Evolutionary conservation across 2,797 vertebrate genomes (phyloP).

Genomic region (Sebastes steindachneri): DNA sequence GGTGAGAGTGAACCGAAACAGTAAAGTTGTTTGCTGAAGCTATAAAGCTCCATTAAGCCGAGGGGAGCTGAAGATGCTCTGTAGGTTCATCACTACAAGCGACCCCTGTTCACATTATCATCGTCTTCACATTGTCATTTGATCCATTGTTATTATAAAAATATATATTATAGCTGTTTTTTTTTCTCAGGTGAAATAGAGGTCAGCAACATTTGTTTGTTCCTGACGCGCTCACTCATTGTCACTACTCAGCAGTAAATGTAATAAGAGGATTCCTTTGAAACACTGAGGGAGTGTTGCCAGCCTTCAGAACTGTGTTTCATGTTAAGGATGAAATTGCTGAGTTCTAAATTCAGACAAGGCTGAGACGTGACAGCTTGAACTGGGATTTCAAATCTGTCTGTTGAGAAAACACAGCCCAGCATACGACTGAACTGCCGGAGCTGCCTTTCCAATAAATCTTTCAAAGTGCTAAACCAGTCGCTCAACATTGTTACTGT

Average conservation of each 20-base stretch:
- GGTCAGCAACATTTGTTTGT: constrained; percentile 14
- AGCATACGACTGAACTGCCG: not conserved
- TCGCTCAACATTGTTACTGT: constrained; percentile 28
- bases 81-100: not conserved
- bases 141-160: not conserved
- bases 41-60: not conserved
- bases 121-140: not conserved
- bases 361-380: constrained; percentile 28
- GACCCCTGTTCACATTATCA: not conserved
- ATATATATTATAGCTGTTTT: not conserved
- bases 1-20: too few relatives aligned
- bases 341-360: constrained; percentile 18
- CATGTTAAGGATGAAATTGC: constrained; percentile 17
- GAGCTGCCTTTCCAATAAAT: constrained; percentile 24
- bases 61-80: not conserved
- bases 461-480: constrained; percentile 22
- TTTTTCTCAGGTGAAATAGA: not conserved
- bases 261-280: constrained; percentile 5
- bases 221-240: not conserved
- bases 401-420: constrained; percentile 11
- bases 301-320: constrained; percentile 29
- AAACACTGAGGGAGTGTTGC: not conserved
- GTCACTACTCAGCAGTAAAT: constrained; percentile 7
- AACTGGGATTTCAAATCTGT: constrained; percentile 37
- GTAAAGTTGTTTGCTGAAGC: not conserved